These are phyloP conservation scores for Tetraneura akinire DNA, from an alignment of 1,140 invertebrate species.

Conservation along the genomic window DNA sequence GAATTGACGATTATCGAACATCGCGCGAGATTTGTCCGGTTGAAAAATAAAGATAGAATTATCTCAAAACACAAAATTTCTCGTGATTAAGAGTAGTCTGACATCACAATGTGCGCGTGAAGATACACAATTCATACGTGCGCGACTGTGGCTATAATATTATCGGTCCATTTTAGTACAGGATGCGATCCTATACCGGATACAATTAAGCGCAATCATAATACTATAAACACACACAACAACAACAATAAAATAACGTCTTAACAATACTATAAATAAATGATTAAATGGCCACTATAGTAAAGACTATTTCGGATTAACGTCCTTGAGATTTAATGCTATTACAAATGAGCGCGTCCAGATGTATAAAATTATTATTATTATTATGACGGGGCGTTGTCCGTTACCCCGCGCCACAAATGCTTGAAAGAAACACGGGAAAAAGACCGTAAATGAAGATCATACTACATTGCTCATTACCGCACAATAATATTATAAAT, in stretches of 20 bases:
- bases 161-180: conserved; percentile 19
- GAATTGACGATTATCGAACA: not conserved
- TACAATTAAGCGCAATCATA: conserved; percentile 22
- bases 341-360: too few relatives aligned
- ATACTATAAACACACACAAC: not conserved
- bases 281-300: not conserved
- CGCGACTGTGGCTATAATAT: not conserved
- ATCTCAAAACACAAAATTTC: not conserved
- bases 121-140: not conserved
- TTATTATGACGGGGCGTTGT: too few relatives aligned
- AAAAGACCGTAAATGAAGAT: too few relatives aligned
- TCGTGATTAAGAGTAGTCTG: not conserved
- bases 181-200: not conserved
- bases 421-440: too few relatives aligned
- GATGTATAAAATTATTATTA: too few relatives aligned
- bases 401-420: too few relatives aligned
- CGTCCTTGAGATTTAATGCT: not conserved
- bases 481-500: too few relatives aligned
- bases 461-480: too few relatives aligned
- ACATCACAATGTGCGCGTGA: not conserved
- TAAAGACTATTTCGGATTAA: not conserved
- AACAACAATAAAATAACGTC: not conserved
- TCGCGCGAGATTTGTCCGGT: not conserved
- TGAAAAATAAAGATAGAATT: not conserved
- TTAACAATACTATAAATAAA: not conserved